Evolutionary conservation across 2,113 vertebrate species (phyloP).

Genomic region (Ivindomyrus marchei): DNA sequence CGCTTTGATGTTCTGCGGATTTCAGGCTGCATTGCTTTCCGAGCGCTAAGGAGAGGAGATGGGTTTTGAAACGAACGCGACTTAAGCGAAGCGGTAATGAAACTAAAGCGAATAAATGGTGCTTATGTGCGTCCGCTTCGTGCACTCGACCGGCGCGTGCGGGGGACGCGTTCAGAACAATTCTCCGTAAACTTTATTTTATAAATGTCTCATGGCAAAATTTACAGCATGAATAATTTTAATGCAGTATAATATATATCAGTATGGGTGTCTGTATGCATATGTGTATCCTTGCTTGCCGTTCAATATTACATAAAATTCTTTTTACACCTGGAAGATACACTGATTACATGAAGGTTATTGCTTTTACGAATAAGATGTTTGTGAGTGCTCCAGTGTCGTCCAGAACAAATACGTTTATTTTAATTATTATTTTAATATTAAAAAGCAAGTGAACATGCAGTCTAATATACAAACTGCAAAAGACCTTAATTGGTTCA

Average conservation of each 20-base stretch:
- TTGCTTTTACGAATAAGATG: not conserved
- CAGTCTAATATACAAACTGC: not conserved
- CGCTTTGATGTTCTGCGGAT: slow-evolving; percentile 26
- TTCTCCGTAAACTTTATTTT: not conserved
- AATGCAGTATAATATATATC: not conserved
- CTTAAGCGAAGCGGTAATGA: slow-evolving; percentile 28
- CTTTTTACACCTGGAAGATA: not conserved
- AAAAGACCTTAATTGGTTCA: not conserved
- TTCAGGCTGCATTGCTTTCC: slow-evolving; percentile 31
- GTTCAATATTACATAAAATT: not conserved
- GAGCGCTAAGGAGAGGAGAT: slow-evolving; percentile 10
- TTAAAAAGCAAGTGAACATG: not conserved
- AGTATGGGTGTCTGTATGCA: not conserved
- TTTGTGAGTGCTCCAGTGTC: not conserved
- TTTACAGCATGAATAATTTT: not conserved
- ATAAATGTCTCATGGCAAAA: not conserved
- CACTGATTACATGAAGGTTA: not conserved
- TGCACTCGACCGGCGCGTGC: not conserved
- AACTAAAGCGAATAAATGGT: slow-evolving; percentile 30
- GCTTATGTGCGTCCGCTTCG: not conserved
- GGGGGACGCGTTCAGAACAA: not conserved
- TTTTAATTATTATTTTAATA: not conserved
- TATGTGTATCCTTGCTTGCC: not conserved
- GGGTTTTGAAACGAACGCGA: not conserved
- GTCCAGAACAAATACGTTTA: not conserved